Evolutionary conservation across 1,140 invertebrate genomes (phyloP), one percentile per base, ranked within the genome.

Genomic region (Marisa cornuarietis): DNA sequence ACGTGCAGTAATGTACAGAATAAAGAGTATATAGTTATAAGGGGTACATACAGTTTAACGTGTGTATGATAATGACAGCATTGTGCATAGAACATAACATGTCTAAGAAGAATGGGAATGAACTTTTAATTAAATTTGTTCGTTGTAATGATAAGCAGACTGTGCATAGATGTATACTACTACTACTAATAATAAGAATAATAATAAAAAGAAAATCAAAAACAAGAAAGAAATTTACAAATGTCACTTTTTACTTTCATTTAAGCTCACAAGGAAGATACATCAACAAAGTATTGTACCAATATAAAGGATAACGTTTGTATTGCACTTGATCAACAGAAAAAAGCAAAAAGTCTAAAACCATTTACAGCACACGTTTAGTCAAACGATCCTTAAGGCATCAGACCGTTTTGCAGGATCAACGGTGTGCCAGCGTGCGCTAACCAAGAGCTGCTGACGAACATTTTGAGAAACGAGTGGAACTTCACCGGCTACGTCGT

Each of bases 401-500:
- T 0, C 31, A 42, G 31, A 42, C 31, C 31, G 31, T 14, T 81
- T 78, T 79, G 69, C 82, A 90, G 90, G 14, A 77, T 91, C 2
- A 90, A 90, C 82, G 90, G 90, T 13, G 78, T 90, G 1, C 90
- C 90, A 20, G 81, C 89, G 5, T 91, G 90, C 84, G 88, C 88
- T 42, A 88, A 89, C 79, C 83, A 87, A 24, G 52, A 84, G 54
- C 84, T 91, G 10, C 83, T 91, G 61, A 88, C 86, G 10, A 83
- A 89, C 22, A 86, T 89, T 61, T 79, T 90, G 18, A 78, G 90
- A 42, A 78, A 82, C 31, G 85, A 89, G 66, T 90, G 88, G 89
- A 84, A 85, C n/a, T 91, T 91, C 75, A 85, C 79, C 20, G 90
- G 90, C 52, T 91, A 90, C 76, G 88, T 91, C 9, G 83, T 90